Conservation (phyloP, 2,113 vertebrate genomes). For the Salvator merianae region DNA sequence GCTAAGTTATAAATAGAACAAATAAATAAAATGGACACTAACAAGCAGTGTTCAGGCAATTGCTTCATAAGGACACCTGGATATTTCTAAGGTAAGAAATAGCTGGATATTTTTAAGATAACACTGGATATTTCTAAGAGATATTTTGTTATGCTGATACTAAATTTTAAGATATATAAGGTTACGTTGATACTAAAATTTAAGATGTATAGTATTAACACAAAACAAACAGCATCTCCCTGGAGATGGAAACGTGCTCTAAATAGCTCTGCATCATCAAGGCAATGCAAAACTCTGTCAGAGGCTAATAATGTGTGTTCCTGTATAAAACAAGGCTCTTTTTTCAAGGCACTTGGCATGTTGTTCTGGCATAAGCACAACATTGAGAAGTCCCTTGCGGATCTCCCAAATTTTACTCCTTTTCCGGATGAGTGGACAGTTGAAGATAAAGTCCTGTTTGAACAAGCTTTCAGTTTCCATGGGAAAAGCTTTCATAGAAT, state of each 20-base stretch:
- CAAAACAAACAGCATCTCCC: slow-evolving; percentile 31
- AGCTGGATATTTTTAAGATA: too few species aligned
- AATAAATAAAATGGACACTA: not conserved
- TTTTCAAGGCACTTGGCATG: slow-evolving; percentile 92
- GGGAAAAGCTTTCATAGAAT: slow-evolving; percentile 99
- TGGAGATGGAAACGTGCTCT: slow-evolving; percentile 30
- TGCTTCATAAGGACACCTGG: not conserved
- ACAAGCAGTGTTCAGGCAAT: not conserved
- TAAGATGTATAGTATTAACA: slow-evolving; percentile 26
- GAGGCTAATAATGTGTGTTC: not conserved
- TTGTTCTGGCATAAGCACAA: slow-evolving; percentile 99
- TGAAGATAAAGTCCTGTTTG: slow-evolving; percentile 98
- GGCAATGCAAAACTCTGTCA: not conserved
- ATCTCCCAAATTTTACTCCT: slow-evolving; percentile 98
- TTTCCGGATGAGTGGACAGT: slow-evolving; percentile 99
- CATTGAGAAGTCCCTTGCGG: slow-evolving; percentile 96
- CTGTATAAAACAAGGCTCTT: slow-evolving; percentile 30
- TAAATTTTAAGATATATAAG: slow-evolving; percentile 21
- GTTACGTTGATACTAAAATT: slow-evolving; percentile 16
- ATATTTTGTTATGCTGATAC: not conserved
- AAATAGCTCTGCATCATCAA: not conserved
- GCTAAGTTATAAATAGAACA: too few species aligned
- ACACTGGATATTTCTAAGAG: too few species aligned
- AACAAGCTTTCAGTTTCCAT: slow-evolving; percentile 99
- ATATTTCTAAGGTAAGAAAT: not conserved